Percentiles rank a stretch among this genome's conserved stretches.
These are phyloP conservation scores for Clarias magur DNA, from an alignment of 2,113 vertebrate species.

Conservation along the genomic window DNA sequence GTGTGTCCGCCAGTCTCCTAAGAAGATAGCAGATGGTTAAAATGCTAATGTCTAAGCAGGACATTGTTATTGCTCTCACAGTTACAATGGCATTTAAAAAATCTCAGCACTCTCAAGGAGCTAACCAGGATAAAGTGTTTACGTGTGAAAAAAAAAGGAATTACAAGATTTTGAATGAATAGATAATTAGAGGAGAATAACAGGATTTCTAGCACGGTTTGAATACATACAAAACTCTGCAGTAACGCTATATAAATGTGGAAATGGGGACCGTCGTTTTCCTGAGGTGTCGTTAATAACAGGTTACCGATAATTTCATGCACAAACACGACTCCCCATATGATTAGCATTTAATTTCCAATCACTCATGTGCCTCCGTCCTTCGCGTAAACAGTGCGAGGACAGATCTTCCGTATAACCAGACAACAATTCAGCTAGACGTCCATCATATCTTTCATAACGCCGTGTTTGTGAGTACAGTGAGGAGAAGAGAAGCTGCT, in stretches of 20 bases:
- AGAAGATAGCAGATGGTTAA: neutral
- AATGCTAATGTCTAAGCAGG: neutral
- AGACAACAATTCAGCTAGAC: neutral
- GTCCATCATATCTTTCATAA: neutral
- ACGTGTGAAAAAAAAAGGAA: neutral
- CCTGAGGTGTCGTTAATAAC: neutral
- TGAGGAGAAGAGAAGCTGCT: slow-evolving; percentile 26
- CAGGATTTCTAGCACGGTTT: neutral
- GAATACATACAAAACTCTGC: neutral
- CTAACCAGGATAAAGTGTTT: neutral
- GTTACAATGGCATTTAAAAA: neutral
- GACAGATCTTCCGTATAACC: neutral
- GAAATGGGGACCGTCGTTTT: neutral
- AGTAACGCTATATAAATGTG: too few species aligned
- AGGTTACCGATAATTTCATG: slow-evolving; percentile 13
- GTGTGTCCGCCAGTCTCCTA: neutral
- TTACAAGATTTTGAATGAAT: neutral
- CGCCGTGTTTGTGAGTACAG: slow-evolving; percentile 17
- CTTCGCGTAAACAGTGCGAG: neutral
- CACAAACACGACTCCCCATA: slow-evolving; percentile 22
- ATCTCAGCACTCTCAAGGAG: neutral
- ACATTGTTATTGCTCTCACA: neutral
- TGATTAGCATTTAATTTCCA: slow-evolving; percentile 16
- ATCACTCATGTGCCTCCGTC: neutral
- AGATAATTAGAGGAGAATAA: neutral